phyloP scores from a whole-genome alignment of 2,888 invertebrate genomes.

The Melanargia galathea region DNA sequence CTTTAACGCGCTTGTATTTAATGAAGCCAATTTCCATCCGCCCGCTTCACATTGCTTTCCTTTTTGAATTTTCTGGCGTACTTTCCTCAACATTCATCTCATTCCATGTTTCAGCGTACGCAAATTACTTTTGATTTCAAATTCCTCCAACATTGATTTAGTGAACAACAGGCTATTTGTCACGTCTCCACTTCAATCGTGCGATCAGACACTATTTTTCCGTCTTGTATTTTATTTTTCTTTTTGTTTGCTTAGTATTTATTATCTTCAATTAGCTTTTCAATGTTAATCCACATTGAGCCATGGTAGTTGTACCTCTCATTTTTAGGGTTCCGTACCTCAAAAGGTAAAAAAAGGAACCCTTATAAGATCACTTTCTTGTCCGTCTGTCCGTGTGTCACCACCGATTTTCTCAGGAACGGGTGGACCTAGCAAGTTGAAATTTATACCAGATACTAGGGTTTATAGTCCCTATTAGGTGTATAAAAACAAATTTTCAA shows the following conservation, averaged over 20 bases:
- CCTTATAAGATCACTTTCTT: too few relatives aligned
- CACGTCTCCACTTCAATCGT: constrained; percentile 28
- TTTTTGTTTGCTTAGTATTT: constrained; percentile 8
- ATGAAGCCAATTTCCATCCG: constrained; percentile 79
- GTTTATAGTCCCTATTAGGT: too few relatives aligned
- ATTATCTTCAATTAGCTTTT: constrained; percentile 2
- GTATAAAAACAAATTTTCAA: too few relatives aligned
- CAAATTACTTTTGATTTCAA: constrained; percentile 79
- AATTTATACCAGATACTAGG: too few relatives aligned
- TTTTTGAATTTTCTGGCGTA: constrained; percentile 77
- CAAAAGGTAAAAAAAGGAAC: too few relatives aligned
- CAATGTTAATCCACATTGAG: too few relatives aligned
- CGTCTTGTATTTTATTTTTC: not conserved
- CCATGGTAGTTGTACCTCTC: too few relatives aligned
- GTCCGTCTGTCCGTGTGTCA: too few relatives aligned
- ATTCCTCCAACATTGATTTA: constrained; percentile 73
- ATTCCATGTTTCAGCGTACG: constrained; percentile 69
- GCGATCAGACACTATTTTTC: constrained; percentile 24
- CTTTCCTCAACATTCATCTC: constrained; percentile 79
- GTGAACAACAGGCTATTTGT: constrained; percentile 53
- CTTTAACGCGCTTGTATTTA: constrained; percentile 65
- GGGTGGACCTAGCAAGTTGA: too few relatives aligned
- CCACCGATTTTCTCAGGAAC: too few relatives aligned
- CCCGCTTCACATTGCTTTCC: constrained; percentile 73
- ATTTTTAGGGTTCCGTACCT: too few relatives aligned